Base-by-base conservation (phyloP, 2,888 invertebrate genomes). In the Holacanthella duospinosa region DNA sequence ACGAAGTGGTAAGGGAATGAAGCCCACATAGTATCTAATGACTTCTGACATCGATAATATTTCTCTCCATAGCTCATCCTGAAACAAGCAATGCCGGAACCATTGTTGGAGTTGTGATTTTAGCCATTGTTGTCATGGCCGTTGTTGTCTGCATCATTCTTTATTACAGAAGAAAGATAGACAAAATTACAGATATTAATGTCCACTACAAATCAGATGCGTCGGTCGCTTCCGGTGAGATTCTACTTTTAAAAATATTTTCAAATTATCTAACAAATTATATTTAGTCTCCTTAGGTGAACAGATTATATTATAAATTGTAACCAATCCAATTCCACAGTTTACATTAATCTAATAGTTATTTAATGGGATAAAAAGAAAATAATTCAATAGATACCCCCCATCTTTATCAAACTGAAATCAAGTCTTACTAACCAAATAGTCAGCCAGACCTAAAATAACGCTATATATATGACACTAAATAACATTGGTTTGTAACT, bases 181-280 rank as follows among this genome's bases (percentile, higher is more conserved):
- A 85, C 27, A 86, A 86, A 78, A 81, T 93, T 26, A 85, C 87
- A 28, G 91, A 92, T 79, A 88, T 92, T 61, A 89, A 90, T 75
- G 92, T 89, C 27, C 89, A 90, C 74, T 93, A 92, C 75, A 88
- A 86, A 29, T 87, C 88, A 3, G 88, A 92, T 75, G 87, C 90
- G 0, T 81, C 81, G 70, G 79, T 81, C 58, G 81, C 84, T 64
- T 81, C 83, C 69, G 85, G 85, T 84, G 75, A 73, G 69, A 62
- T 24, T 27, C 21, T 21, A 12, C 0, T 12, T 44, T 16, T 24
- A 27, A 6, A 29, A 55, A 55, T 21, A 27, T 58, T 26, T 26
- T 53, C n/a, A 6, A 53, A 53, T 12, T n/a, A 21, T 53, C 21
- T n/a, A 43, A 43, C 19, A 43, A 21, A 12, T 16, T 53, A 16